These are phyloP conservation scores for Oasisia sp. DNA, from an alignment of 2,888 invertebrate species.

Conservation along the genomic window DNA sequence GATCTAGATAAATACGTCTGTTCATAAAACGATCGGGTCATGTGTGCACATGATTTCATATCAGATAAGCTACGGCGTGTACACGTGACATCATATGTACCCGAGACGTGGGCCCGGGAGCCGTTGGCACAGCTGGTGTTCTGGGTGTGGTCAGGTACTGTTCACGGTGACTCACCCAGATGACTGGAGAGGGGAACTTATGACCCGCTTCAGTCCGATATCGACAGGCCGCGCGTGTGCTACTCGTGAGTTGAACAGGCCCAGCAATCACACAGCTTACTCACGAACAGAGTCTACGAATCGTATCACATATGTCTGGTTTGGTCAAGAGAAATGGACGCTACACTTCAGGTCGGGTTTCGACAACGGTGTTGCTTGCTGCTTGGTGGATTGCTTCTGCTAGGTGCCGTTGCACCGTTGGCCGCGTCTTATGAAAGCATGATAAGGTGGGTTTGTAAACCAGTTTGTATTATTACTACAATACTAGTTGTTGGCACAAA, in stretches of 20 bases:
- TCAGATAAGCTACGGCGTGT: too few relatives aligned
- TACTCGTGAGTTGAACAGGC: neutral
- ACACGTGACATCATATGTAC: too few relatives aligned
- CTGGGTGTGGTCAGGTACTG: too few relatives aligned
- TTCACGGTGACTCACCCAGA: neutral
- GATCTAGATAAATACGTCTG: neutral
- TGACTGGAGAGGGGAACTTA: neutral
- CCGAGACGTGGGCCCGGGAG: neutral
- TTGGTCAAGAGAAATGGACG: neutral
- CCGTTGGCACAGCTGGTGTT: neutral
- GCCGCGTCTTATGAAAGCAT: neutral
- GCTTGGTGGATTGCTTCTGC: neutral
- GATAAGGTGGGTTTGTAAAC: neutral
- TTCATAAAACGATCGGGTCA: neutral
- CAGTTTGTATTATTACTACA: too few relatives aligned
- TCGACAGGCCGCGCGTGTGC: neutral
- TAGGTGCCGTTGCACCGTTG: neutral
- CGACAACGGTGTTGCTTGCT: neutral
- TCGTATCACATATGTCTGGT: neutral
- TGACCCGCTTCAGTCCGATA: neutral
- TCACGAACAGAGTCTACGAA: neutral
- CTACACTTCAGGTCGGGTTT: neutral
- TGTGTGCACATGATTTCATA: neutral
- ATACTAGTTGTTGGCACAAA: too few relatives aligned
- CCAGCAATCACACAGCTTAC: neutral